These are phyloP conservation scores for Eupithecia pulchellata DNA, from an alignment of 2,888 invertebrate species.

Conservation along the genomic window DNA sequence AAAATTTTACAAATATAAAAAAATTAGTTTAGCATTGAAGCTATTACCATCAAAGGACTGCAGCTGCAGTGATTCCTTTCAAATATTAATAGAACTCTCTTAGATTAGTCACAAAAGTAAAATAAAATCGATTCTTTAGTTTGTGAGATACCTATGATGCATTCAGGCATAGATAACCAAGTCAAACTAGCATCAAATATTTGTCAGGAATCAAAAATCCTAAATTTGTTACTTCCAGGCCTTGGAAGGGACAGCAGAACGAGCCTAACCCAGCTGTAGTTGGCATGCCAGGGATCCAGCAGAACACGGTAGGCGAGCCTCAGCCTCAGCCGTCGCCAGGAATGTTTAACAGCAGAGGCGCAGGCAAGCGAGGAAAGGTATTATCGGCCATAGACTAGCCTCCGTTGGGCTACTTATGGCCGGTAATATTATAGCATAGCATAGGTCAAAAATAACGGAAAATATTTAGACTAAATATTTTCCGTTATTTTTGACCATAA, in stretches of 20 bases:
- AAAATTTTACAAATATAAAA: too few relatives aligned
- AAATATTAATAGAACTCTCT: not conserved
- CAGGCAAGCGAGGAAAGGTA: conserved; percentile 76
- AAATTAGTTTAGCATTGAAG: too few relatives aligned
- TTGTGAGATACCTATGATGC: too few relatives aligned
- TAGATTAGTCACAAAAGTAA: not conserved
- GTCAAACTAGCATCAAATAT: too few relatives aligned
- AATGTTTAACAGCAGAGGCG: conserved; percentile 78
- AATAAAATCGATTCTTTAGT: not conserved
- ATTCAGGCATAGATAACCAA: too few relatives aligned
- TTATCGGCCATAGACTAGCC: conserved; percentile 51
- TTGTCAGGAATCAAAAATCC: too few relatives aligned
- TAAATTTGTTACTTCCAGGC: too few relatives aligned
- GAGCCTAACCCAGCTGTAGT: conserved; percentile 79
- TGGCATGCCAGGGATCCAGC: conserved; percentile 74
- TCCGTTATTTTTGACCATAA: too few relatives aligned
- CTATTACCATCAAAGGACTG: too few relatives aligned
- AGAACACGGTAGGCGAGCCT: conserved; percentile 70
- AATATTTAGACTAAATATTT: not conserved
- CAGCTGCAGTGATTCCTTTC: not conserved
- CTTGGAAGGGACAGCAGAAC: conserved; percentile 81
- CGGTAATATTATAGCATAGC: conserved; percentile 42
- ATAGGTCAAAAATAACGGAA: not conserved
- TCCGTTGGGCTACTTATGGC: conserved; percentile 34
- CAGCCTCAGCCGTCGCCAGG: conserved; percentile 74